A percentile compares a stretch with the other conserved stretches of the same genome.
phyloP scores from a whole-genome alignment of 2,888 invertebrate species.

The Myathropa florea region DNA sequence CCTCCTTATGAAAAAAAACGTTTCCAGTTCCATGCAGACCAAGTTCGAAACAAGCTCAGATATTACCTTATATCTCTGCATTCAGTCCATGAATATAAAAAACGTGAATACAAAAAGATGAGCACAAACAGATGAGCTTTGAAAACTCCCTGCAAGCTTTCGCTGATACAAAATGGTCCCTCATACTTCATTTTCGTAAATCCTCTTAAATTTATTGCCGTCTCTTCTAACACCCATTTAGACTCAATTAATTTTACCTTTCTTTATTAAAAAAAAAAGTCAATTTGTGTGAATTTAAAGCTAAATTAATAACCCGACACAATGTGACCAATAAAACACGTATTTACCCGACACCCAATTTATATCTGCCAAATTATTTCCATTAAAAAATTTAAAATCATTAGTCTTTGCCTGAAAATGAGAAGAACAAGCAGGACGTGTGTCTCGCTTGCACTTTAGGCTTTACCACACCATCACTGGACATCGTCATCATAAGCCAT shows the following conservation, averaged over 20 bases:
- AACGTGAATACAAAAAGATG: too few relatives aligned
- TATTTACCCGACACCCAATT: conserved; percentile 56
- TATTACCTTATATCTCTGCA: too few relatives aligned
- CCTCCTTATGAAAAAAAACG: too few relatives aligned
- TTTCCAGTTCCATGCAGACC: too few relatives aligned
- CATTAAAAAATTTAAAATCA: conserved; percentile 57
- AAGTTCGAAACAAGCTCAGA: too few relatives aligned
- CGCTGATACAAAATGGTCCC: background rate
- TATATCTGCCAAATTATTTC: conserved; percentile 69
- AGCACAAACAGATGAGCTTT: background rate
- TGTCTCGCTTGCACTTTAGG: conserved; percentile 28
- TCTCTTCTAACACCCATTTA: conserved; percentile 22
- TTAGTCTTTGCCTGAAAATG: conserved; percentile 35
- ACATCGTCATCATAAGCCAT: conserved; percentile 64
- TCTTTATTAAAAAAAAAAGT: background rate
- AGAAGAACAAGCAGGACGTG: conserved; percentile 4
- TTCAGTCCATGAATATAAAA: too few relatives aligned
- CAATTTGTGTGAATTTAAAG: background rate
- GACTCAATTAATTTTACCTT: conserved; percentile 8
- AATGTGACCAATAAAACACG: conserved; percentile 45
- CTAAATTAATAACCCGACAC: conserved; percentile 43
- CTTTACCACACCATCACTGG: conserved; percentile 12
- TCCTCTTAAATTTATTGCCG: background rate
- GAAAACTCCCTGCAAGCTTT: background rate
- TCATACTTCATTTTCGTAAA: background rate